These are phyloP conservation scores for Lacerta viridis DNA, from an alignment of 2,797 vertebrate genomes.

Conservation along the genomic window DNA sequence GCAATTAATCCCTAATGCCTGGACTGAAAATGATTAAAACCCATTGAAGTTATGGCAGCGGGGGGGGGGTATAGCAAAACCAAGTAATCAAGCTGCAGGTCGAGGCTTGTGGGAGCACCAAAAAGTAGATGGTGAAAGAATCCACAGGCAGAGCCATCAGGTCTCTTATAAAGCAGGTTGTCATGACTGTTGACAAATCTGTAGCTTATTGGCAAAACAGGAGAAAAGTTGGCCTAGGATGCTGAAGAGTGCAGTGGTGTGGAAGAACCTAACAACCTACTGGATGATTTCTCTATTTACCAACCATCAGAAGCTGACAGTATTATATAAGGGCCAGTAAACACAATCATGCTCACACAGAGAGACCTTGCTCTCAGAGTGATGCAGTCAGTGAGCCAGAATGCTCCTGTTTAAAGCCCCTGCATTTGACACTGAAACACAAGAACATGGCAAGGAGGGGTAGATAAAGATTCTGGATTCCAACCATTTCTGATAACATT, in stretches of 20 bases:
- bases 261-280: constrained; percentile 53
- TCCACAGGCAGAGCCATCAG: constrained; percentile 14
- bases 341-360: neutral
- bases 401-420: neutral
- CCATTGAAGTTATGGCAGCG: neutral
- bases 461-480: neutral
- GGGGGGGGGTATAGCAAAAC: neutral
- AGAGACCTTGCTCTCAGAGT: neutral
- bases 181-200: constrained; percentile 1
- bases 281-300: constrained; percentile 40
- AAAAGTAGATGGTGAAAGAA: neutral
- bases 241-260: neutral
- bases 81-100: neutral
- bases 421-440: neutral
- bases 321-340: constrained; percentile 15
- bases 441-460: neutral
- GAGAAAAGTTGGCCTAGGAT: constrained; percentile 29
- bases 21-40: constrained; percentile 18
- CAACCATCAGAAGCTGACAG: neutral
- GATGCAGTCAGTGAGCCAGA: neutral
- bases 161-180: neutral
- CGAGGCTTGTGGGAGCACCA: neutral
- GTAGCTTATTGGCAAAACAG: constrained; percentile 48
- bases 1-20: constrained; percentile 15
- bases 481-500: neutral